phyloP scores from a whole-genome alignment of 2,113 vertebrate species.

The Nothocercus julius region DNA sequence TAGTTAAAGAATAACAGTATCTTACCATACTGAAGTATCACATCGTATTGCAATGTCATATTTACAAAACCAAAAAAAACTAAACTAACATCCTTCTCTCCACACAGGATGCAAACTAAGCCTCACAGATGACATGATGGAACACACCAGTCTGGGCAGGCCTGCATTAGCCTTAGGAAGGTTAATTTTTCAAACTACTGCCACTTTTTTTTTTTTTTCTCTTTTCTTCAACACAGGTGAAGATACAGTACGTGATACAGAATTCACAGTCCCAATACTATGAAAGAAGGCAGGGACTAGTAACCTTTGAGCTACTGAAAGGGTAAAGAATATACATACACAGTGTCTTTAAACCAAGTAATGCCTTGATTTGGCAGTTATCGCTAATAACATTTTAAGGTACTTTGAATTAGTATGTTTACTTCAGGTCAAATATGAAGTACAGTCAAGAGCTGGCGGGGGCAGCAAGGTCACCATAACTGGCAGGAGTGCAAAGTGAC shows the following conservation, averaged over 20 bases:
- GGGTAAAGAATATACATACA: neutral
- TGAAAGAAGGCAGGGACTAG: neutral
- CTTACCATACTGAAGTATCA: neutral
- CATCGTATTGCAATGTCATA: neutral
- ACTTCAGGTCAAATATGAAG: neutral
- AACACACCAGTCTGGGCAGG: neutral
- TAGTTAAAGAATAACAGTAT: constrained; percentile 51
- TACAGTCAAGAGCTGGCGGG: neutral
- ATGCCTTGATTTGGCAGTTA: neutral
- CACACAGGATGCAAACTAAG: neutral
- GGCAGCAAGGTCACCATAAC: neutral
- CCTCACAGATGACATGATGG: neutral
- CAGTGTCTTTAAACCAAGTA: neutral
- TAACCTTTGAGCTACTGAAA: neutral
- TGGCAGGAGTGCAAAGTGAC: neutral
- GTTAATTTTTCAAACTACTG: neutral
- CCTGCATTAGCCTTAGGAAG: neutral
- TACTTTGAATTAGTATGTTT: neutral
- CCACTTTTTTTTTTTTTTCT: neutral
- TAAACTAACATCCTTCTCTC: neutral
- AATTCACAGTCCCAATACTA: neutral
- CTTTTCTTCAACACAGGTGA: neutral
- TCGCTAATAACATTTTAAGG: no score
- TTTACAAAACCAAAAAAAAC: neutral
- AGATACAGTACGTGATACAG: neutral